A percentile compares a stretch with the other conserved stretches of the same genome.
Evolutionary conservation across 2,797 vertebrate genomes (phyloP).

Genomic region (Lepidocolaptes lacrymiger): DNA sequence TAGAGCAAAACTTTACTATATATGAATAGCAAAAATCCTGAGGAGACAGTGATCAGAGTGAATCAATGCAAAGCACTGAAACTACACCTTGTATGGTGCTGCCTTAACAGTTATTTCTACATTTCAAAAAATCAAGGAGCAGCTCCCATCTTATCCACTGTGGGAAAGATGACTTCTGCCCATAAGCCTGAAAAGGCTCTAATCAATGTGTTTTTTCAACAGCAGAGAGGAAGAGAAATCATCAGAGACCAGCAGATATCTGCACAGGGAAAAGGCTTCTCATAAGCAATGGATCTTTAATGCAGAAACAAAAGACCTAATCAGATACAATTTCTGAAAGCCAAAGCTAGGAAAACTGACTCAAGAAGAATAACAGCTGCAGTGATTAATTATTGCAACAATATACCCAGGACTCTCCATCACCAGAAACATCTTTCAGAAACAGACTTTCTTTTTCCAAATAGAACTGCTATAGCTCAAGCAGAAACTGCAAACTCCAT

Average conservation of each 20-base stretch:
- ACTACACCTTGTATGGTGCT: neutral
- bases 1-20: neutral
- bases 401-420: neutral
- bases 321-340: neutral
- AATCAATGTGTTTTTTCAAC: neutral
- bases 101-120: neutral
- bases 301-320: neutral
- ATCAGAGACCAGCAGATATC: neutral
- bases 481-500: neutral
- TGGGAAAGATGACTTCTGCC: neutral
- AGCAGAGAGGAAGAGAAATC: neutral
- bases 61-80: neutral
- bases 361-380: neutral
- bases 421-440: neutral
- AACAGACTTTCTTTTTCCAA: neutral
- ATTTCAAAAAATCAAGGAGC: neutral
- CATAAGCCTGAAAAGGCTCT: neutral
- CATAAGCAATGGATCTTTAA: neutral
- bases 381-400: neutral
- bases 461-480: neutral
- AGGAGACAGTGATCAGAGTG: neutral
- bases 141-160: neutral
- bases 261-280: neutral
- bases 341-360: neutral
- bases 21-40: neutral